These are phyloP conservation scores for Trachelipus rathkii DNA, from an alignment of 1,140 invertebrate species.

Conservation along the genomic window DNA sequence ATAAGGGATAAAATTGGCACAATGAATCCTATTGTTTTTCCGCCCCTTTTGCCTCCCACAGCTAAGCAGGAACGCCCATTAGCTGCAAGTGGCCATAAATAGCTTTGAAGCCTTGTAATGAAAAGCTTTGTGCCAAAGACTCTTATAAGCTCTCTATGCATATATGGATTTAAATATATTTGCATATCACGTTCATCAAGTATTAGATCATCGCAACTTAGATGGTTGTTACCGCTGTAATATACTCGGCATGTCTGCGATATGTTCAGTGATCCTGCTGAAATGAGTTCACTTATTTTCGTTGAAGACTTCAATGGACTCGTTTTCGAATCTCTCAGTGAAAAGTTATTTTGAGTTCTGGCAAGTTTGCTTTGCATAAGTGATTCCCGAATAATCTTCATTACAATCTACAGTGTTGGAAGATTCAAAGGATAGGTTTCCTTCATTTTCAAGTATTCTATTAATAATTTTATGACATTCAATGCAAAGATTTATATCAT, in stretches of 20 bases:
- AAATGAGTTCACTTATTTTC: not conserved
- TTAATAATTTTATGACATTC: no score
- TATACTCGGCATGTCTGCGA: not conserved
- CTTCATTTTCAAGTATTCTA: no score
- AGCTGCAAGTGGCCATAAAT: not conserved
- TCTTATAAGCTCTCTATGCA: not conserved
- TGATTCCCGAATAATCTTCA: no score
- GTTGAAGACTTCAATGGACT: no score
- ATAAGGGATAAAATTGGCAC: not conserved
- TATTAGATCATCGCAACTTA: not conserved
- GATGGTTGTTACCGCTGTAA: not conserved
- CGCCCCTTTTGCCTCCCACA: not conserved
- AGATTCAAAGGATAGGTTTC: no score
- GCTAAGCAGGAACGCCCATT: not conserved
- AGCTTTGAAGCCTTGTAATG: not conserved
- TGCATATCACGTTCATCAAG: not conserved
- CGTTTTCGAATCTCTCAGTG: no score
- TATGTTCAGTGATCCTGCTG: not conserved
- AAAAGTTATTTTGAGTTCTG: no score
- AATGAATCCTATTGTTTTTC: not conserved
- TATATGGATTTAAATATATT: not conserved
- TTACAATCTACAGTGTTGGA: no score
- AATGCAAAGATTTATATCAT: no score
- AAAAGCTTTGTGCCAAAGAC: not conserved
- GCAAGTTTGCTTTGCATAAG: no score